Evolutionary conservation across 2,113 vertebrate species (phyloP), one percentile per base, ranked within the genome.

Genomic region (Neotoma lepida): DNA sequence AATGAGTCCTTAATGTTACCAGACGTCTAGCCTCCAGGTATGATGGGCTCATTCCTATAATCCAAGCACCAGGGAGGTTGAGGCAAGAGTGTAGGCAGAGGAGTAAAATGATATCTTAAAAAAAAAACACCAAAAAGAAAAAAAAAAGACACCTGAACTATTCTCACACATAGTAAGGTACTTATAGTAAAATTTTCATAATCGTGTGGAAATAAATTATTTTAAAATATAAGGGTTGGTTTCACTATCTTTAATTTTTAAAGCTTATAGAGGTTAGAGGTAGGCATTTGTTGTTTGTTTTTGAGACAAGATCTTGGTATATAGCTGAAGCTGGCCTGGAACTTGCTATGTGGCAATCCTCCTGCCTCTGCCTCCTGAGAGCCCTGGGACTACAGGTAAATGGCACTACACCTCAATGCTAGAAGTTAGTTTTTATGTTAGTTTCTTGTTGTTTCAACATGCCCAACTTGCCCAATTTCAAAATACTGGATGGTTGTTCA

Each of bases 381-480:
- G 9, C 24, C 26, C n/a, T 76, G 12, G 26, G 70, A 61, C 39
- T 71, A 35, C 58, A 88, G 39, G 39, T 22, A 13, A 61, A 35
- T 24, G 6, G 22, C 39, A 61, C 30, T 3, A 46, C 6, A 61
- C 30, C 12, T 71, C 58, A 2, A 35, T 49, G 39, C 13, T 4
- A 13, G 63, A 92, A 41, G 35, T 87, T 93, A 30, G 6, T 89
- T 92, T 96, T 92, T 85, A 85, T 4, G 88, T 78, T 94, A 51
- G 90, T 93, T 95, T 90, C 49, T 58, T 74, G 84, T 90, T 71
- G 33, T 91, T 91, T 96, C 58, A 87, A 80, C 30, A 80, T 39
- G 46, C 70, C 86, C 33, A 35, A 46, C 35, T 89, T 89, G 70
- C 39, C 95, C 49, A 73, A 15, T 80, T 95, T 95, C 87, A 49